Base-by-base conservation (phyloP, 2,888 invertebrate genomes). In the Anaspis maculata region DNA sequence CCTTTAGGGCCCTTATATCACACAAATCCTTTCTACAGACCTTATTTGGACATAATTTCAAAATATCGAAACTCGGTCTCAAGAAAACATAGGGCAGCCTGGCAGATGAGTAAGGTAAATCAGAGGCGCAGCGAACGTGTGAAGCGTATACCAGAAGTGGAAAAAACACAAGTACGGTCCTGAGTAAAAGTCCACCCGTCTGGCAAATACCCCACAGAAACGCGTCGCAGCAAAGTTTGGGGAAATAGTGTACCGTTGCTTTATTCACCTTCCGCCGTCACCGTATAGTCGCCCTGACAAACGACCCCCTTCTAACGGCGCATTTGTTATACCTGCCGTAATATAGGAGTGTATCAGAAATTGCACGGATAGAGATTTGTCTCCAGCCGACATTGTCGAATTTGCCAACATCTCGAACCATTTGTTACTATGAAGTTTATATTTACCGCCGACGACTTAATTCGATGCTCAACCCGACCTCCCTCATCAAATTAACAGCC, bases 271-370 rank as follows among this genome's bases (percentile, higher is more conserved):
- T 32, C 30, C 34, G 34, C 34, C 32, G 32, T 37, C 37, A 30
- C 33, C 25, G 24, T 13, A n/a, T n/a, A 34, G 30, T 25, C 39
- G 42, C 40, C 46, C 48, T 57, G 56, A 59, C 55, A 59, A 57
- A 56, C 52, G 52, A 51, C 50, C 51, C 41, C 39, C 46, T 51
- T 45, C 46, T 45, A 49, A 37, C 39, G 42, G 34, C 46, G 39
- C 55, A 57, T 58, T 56, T 56, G 50, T 58, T 56, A 54, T 53
- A 53, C 52, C 51, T 52, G 51, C 50, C 45, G 47, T 57, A 57
- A 57, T 56, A 56, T 55, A 49, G 51, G 49, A 55, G 52, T 53
- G 49, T 56, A 58, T 60, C 57, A 58, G 51, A 52, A 58, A 52
- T 56, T 55, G 53, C 55, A 52, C 51, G 56, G 44, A 48, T 49